Percentiles rank a stretch among this genome's conserved stretches.
phyloP scores from a whole-genome alignment of 2,888 invertebrate species.

The Azorinus chamasolen region DNA sequence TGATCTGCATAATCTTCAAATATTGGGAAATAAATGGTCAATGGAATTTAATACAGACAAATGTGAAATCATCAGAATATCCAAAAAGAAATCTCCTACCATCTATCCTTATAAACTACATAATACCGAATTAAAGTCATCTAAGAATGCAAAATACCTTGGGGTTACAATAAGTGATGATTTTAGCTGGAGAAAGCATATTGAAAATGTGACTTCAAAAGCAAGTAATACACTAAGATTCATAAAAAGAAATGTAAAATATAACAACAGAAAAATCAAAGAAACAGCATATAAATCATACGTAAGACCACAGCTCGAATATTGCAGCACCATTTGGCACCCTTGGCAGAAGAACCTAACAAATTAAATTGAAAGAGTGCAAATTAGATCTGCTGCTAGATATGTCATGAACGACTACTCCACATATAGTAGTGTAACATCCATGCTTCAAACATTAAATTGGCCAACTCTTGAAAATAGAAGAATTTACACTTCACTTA shows the following conservation, averaged over 20 bases:
- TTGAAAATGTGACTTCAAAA: slow-evolving; percentile 10
- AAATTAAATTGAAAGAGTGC: slow-evolving; percentile 11
- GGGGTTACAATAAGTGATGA: slow-evolving; percentile 18
- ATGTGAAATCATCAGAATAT: slow-evolving; percentile 14
- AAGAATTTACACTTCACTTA: slow-evolving; percentile 3
- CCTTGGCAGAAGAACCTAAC: slow-evolving; percentile 15
- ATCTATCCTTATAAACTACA: slow-evolving; percentile 11
- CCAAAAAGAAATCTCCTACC: slow-evolving; percentile 7
- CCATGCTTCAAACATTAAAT: slow-evolving; percentile 16
- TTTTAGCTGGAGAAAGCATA: slow-evolving; percentile 19
- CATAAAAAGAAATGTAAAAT: slow-evolving; percentile 24
- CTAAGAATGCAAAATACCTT: slow-evolving; percentile 19
- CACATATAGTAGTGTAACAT: slow-evolving; percentile 2
- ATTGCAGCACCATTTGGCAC: slow-evolving; percentile 13
- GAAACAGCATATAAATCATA: slow-evolving; percentile 29
- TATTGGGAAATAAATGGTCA: slow-evolving; percentile 22
- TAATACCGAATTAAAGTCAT: slow-evolving; percentile 3
- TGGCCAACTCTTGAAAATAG: slow-evolving; percentile 11
- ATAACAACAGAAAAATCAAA: slow-evolving; percentile 14
- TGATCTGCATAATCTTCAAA: slow-evolving; percentile 15
- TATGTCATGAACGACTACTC: slow-evolving; percentile 15
- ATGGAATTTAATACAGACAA: too few species aligned
- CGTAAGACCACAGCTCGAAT: slow-evolving; percentile 18
- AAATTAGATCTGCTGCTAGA: slow-evolving; percentile 13
- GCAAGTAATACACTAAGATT: slow-evolving; percentile 20